These are phyloP conservation scores for Chironomus tentans DNA, from an alignment of 2,888 invertebrate genomes.

Conservation along the genomic window DNA sequence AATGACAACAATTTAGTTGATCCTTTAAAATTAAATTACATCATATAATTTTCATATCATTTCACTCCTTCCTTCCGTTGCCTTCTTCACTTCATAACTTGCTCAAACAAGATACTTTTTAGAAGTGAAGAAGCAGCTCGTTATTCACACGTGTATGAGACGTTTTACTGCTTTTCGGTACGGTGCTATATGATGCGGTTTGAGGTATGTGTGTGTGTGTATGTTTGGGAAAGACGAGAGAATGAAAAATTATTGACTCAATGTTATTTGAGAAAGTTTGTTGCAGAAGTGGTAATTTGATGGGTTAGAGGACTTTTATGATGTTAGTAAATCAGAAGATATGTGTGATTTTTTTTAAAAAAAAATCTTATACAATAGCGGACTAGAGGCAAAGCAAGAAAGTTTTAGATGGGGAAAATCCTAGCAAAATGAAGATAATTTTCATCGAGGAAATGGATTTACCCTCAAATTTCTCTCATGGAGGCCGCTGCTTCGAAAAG, in stretches of 20 bases:
- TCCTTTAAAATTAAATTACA: conserved; percentile 5
- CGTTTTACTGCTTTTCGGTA: neutral
- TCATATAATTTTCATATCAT: conserved; percentile 2
- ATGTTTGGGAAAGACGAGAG: neutral
- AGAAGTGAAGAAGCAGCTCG: neutral
- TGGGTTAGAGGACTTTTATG: too few species aligned
- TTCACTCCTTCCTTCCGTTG: neutral
- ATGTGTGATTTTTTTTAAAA: too few species aligned
- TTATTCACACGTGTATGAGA: neutral
- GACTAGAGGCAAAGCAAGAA: too few species aligned
- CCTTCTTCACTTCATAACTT: neutral
- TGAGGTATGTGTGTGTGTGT: neutral
- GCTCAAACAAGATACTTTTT: neutral
- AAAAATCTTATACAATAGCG: too few species aligned
- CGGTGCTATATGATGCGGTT: neutral
- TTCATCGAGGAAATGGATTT: too few species aligned
- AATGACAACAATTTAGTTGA: neutral
- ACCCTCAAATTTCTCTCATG: too few species aligned
- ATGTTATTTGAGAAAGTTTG: neutral
- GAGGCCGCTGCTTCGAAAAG: too few species aligned
- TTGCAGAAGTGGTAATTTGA: too few species aligned
- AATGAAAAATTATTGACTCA: neutral
- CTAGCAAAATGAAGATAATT: too few species aligned
- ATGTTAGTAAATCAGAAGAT: too few species aligned
- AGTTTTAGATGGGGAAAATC: too few species aligned